Evolutionary conservation across 2,888 invertebrate species (phyloP).

Genomic region (Lasioglossum calceatum): DNA sequence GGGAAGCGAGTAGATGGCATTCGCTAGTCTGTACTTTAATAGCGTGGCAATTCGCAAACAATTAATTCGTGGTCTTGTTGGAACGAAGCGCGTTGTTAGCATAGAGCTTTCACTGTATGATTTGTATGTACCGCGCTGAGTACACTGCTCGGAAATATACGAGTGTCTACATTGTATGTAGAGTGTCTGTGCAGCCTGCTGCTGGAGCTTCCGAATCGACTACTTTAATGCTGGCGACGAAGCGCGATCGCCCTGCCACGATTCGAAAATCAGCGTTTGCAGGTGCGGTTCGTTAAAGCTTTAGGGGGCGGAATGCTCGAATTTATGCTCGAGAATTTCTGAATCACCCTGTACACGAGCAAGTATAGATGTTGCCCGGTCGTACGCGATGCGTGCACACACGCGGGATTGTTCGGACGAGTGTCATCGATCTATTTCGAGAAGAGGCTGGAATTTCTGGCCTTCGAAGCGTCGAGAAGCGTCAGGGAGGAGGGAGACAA

Average conservation of each 20-base stretch:
- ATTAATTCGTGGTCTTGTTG: background rate
- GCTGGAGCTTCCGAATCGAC: background rate
- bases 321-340: background rate
- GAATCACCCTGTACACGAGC: constrained; percentile 20
- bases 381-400: constrained; percentile 57
- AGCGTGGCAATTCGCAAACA: background rate
- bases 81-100: background rate
- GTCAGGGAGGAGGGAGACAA: constrained; percentile 54
- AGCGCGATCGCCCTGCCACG: background rate
- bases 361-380: constrained; percentile 23
- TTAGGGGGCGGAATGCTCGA: background rate
- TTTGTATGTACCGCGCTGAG: background rate
- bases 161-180: background rate
- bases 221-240: no score
- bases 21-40: background rate
- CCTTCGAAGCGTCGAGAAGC: constrained; percentile 72
- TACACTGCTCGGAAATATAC: background rate
- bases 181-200: background rate
- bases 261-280: background rate
- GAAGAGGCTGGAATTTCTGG: constrained; percentile 83
- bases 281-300: background rate
- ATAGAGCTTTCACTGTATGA: background rate
- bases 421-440: constrained; percentile 84
- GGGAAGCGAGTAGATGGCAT: background rate
- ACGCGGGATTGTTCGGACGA: constrained; percentile 79